Evolutionary conservation across 2,797 vertebrate genomes (phyloP).

Genomic region (Enteromius radiatus): DNA sequence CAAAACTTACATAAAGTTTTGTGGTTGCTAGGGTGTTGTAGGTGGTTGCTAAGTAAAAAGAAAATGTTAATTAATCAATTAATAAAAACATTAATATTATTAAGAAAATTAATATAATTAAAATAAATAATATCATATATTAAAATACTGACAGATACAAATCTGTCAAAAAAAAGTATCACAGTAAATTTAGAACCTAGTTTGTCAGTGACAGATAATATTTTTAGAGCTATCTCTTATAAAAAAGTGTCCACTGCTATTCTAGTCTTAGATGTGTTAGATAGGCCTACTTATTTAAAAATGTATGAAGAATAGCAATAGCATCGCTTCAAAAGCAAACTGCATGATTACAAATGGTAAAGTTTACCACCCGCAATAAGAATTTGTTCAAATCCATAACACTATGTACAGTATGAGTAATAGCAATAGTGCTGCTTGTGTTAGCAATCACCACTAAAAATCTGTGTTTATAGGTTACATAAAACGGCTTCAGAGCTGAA

Average conservation of each 20-base stretch:
- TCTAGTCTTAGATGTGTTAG: not conserved
- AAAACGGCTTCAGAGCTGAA: slow-evolving; percentile 2
- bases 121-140: not conserved
- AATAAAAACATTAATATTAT: not conserved
- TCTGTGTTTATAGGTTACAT: slow-evolving; percentile 19
- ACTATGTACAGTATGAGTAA: not conserved
- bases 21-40: not conserved
- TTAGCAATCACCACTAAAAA: slow-evolving; percentile 10
- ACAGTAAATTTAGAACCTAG: not conserved
- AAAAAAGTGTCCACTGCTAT: not conserved
- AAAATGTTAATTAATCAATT: not conserved
- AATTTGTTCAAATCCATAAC: slow-evolving; percentile 2
- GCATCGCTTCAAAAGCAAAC: not conserved
- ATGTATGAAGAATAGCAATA: not conserved
- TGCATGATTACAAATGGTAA: not conserved
- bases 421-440: not conserved
- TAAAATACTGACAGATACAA: not conserved
- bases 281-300: not conserved
- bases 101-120: not conserved
- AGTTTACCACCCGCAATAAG: slow-evolving; percentile 50
- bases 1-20: not conserved
- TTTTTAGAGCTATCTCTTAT: not conserved
- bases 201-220: not conserved
- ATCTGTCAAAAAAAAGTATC: not conserved
- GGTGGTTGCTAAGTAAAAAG: not conserved